phyloP scores from a whole-genome alignment of 92 coral and sea anemone species.

The Pocillopora grandis region DNA sequence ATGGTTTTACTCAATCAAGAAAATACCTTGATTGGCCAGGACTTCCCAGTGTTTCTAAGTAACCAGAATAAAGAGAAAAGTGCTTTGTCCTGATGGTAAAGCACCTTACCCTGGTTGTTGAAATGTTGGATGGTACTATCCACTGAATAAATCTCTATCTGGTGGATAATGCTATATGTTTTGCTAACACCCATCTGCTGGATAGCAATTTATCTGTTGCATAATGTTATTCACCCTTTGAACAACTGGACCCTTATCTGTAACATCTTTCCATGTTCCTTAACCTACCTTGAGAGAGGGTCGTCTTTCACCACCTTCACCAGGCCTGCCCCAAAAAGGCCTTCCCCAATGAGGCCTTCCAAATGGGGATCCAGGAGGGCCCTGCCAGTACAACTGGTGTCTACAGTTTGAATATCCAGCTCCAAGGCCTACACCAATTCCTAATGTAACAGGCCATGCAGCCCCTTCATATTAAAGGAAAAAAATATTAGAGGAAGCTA shows the following conservation, averaged over 20 bases:
- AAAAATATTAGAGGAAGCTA: background rate
- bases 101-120: no score
- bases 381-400: conserved; percentile 83
- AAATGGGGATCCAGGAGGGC: conserved; percentile 54
- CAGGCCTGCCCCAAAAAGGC: conserved; percentile 15
- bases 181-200: no score
- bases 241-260: background rate
- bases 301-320: conserved; percentile 1
- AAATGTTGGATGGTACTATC: no score
- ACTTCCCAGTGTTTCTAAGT: no score
- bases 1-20: no score
- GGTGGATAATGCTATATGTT: no score
- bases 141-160: no score
- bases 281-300: conserved; percentile 15
- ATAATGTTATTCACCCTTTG: no score
- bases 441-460: conserved; percentile 93
- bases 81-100: no score
- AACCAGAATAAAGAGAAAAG: no score
- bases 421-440: conserved; percentile 90
- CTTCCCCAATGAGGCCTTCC: conserved; percentile 35
- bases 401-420: conserved; percentile 97
- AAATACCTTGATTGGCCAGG: no score
- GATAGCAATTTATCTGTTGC: no score
- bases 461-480: conserved; percentile 52
- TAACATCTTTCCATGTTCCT: background rate